Base-by-base conservation (phyloP, 2,113 vertebrate genomes). In the Bufo bufo region DNA sequence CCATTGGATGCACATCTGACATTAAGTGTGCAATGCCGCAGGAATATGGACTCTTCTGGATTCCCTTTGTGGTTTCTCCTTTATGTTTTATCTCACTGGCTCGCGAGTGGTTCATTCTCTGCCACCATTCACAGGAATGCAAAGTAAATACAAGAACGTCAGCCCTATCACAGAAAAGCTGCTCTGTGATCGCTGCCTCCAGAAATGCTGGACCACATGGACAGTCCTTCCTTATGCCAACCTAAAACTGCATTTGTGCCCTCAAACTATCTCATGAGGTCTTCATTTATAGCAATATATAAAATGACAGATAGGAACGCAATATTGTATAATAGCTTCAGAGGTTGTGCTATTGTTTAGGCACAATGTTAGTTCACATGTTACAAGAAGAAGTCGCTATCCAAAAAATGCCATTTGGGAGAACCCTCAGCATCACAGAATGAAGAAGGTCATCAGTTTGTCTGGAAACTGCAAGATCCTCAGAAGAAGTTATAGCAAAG, bases 31-130 rank as follows among this genome's bases (percentile, higher is more conserved):
- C 82, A 72, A 84, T 72, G 65, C 50, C 17, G 1, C 6, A 33
- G 82, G 66, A 84, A 84, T 84, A 66, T 56, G 66, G 13, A 52
- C 71, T 63, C 45, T 52, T 33, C 66, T 56, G 82, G 65, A 54
- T 84, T 72, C 66, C 61, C n/a, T 71, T 54, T 17, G 47, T 19
- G 10, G 49, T 84, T 72, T 72, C 82, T 69, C 20, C 54, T 77
- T 47, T 77, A 7, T 12, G 58, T 16, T 20, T 63, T 63, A 65
- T 82, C 56, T 20, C 59, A 6, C 45, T 19, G 80, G 59, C 80
- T 82, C 59, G 9, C 43, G 20, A 14, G 43, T 13, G 17, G 33
- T 2, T 63, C 33, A 5, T 50, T 9, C 20, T 77, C 16, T 49
- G 74, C 52, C 74, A 45, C 71, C 71, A 74, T 74, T 74, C 7